Evolutionary conservation across 2,113 vertebrate genomes (phyloP).

Genomic region (Gnathonemus longibarbis): DNA sequence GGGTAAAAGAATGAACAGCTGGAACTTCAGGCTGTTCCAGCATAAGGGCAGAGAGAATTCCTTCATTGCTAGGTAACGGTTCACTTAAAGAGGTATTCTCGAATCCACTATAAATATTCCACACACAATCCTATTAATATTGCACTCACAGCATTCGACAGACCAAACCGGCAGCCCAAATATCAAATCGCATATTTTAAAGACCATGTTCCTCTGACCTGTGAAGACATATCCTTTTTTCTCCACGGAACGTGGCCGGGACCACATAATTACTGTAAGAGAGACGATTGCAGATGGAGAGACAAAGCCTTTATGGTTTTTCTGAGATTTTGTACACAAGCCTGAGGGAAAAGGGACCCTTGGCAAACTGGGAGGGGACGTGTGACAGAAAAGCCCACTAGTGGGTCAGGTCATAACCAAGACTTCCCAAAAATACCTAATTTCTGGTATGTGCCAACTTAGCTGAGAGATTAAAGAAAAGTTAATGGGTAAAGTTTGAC

Average conservation of each 20-base stretch:
- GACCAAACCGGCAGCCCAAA: not conserved
- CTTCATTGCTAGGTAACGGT: not conserved
- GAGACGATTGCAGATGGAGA: not conserved
- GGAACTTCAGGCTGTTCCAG: not conserved
- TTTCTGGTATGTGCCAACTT: not conserved
- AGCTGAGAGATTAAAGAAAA: not conserved
- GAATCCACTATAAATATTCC: not conserved
- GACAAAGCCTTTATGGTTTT: not conserved
- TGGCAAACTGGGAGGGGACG: not conserved
- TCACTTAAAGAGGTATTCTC: not conserved
- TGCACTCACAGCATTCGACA: conserved; percentile 7
- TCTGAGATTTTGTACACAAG: not conserved
- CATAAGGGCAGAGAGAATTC: not conserved
- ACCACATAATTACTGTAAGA: conserved; percentile 8
- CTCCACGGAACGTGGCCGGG: not conserved
- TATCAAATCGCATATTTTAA: conserved; percentile 20
- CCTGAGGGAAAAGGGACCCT: not conserved
- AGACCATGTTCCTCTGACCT: conserved; percentile 6
- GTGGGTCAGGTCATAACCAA: not conserved
- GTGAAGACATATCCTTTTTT: conserved; percentile 1
- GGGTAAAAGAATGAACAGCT: not conserved
- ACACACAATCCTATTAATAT: conserved; percentile 5
- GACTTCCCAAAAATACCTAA: not conserved
- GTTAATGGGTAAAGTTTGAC: not conserved
- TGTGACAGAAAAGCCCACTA: not conserved